phyloP scores from a whole-genome alignment of 2,888 invertebrate species.

The Gisinianus flammeolus region DNA sequence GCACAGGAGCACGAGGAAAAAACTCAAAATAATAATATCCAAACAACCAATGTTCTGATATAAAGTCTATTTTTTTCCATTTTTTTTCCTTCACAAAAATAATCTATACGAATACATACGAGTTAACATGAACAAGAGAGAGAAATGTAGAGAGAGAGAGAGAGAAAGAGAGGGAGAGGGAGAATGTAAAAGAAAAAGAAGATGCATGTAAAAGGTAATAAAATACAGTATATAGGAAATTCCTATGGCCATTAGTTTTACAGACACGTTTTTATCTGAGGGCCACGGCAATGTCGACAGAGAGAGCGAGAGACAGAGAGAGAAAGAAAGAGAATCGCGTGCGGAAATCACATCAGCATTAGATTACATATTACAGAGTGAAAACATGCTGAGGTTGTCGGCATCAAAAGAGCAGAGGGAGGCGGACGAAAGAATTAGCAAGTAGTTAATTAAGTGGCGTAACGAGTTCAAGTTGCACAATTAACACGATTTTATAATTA shows the following conservation, averaged over 20 bases:
- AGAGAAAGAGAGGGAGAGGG: not conserved
- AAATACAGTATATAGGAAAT: not conserved
- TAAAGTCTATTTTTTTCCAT: too few relatives aligned
- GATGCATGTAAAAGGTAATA: slow-evolving; percentile 17
- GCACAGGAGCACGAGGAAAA: not conserved
- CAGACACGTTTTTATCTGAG: slow-evolving; percentile 8
- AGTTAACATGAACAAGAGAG: not conserved
- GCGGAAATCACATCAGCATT: slow-evolving; percentile 42
- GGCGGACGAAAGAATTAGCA: slow-evolving; percentile 35
- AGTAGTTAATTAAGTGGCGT: slow-evolving; percentile 51
- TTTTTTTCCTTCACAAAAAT: too few relatives aligned
- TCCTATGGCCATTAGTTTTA: slow-evolving; percentile 5
- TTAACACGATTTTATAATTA: slow-evolving; percentile 52
- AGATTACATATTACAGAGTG: slow-evolving; percentile 32
- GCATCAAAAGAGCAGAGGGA: slow-evolving; percentile 25
- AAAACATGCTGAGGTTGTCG: slow-evolving; percentile 32
- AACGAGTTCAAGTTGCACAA: slow-evolving; percentile 47
- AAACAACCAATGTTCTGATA: too few relatives aligned
- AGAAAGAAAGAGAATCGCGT: slow-evolving; percentile 38
- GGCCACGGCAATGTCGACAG: slow-evolving; percentile 4
- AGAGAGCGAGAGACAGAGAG: too few relatives aligned
- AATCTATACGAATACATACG: not conserved
- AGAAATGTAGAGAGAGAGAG: too few relatives aligned
- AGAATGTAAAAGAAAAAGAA: not conserved
- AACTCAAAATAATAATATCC: too few relatives aligned